These are phyloP conservation scores for Hemicordylus capensis DNA, from an alignment of 2,113 vertebrate genomes.

Conservation along the genomic window DNA sequence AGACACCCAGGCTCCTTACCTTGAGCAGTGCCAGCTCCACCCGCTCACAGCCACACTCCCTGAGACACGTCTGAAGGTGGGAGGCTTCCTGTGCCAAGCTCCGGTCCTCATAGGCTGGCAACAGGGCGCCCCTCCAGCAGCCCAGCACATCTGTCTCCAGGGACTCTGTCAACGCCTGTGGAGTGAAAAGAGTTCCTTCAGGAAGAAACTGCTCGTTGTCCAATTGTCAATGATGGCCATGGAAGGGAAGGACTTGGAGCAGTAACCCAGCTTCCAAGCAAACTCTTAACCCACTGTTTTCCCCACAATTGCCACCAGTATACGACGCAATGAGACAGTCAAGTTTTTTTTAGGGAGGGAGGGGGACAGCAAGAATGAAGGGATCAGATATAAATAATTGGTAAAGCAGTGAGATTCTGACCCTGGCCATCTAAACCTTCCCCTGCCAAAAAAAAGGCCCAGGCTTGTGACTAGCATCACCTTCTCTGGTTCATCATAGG, in stretches of 20 bases:
- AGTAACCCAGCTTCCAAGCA: background rate
- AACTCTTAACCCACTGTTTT: too few species aligned
- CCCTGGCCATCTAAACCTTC: background rate
- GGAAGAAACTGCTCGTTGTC: background rate
- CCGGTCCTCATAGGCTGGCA: slow-evolving; percentile 70
- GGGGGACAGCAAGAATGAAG: background rate
- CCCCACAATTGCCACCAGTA: background rate
- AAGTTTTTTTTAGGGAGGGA: background rate
- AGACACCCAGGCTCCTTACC: slow-evolving; percentile 66
- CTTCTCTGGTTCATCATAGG: background rate
- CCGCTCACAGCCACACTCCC: slow-evolving; percentile 68
- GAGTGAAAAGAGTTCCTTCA: background rate
- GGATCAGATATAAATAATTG: background rate
- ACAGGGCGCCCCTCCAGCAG: slow-evolving; percentile 84
- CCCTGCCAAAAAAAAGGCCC: background rate
- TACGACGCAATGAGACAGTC: too few species aligned
- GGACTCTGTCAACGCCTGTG: slow-evolving; percentile 79
- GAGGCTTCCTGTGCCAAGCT: slow-evolving; percentile 67
- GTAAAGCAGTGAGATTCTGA: background rate
- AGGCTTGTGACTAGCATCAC: background rate
- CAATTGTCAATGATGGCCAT: background rate
- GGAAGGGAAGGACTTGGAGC: background rate
- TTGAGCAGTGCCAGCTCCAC: slow-evolving; percentile 76
- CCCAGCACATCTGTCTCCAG: slow-evolving; percentile 81
- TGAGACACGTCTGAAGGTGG: slow-evolving; percentile 64